Percentiles rank a stretch among this genome's conserved stretches.
Conservation (phyloP, 2,888 invertebrate species). For the Argyresthia albistria region DNA sequence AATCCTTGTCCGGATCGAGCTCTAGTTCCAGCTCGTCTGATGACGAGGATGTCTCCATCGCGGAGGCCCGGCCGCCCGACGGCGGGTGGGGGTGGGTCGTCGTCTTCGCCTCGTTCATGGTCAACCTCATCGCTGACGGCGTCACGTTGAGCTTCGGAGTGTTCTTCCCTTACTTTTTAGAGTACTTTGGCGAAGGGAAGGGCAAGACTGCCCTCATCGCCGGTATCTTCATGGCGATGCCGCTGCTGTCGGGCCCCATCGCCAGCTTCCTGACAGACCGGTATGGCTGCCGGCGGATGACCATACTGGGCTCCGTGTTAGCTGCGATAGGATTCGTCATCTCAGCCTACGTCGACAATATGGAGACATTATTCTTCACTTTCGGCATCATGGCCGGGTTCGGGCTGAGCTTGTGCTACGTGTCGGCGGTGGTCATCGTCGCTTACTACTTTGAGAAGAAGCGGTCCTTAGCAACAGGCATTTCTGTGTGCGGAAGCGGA, state of each 20-base stretch:
- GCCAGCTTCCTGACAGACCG: constrained; percentile 88
- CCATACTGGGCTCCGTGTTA: constrained; percentile 83
- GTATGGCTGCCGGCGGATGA: constrained; percentile 85
- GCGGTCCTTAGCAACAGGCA: constrained; percentile 87
- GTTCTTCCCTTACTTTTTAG: constrained; percentile 87
- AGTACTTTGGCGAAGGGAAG: constrained; percentile 87
- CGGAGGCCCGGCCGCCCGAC: constrained; percentile 84
- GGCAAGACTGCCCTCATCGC: constrained; percentile 93
- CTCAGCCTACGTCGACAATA: constrained; percentile 81
- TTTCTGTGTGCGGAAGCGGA: constrained; percentile 90
- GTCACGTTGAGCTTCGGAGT: constrained; percentile 94
- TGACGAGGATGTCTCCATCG: constrained; percentile 74
- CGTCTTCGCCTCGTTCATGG: constrained; percentile 89
- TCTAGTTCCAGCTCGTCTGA: constrained; percentile 72
- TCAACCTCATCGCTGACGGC: constrained; percentile 93
- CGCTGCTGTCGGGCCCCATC: constrained; percentile 87
- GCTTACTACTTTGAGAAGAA: constrained; percentile 91
- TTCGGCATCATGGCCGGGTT: constrained; percentile 89
- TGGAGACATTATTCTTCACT: constrained; percentile 84
- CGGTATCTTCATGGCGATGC: constrained; percentile 92
- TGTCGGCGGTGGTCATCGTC: constrained; percentile 92
- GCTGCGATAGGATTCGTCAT: constrained; percentile 84
- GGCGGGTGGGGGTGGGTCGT: constrained; percentile 96
- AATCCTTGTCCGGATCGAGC: constrained; percentile 32
- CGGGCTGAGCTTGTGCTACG: constrained; percentile 88